A percentile compares a stretch with the other conserved stretches of the same genome.
Conservation (phyloP, 2,113 vertebrate genomes). For the Poeciliopsis retropinna region DNA sequence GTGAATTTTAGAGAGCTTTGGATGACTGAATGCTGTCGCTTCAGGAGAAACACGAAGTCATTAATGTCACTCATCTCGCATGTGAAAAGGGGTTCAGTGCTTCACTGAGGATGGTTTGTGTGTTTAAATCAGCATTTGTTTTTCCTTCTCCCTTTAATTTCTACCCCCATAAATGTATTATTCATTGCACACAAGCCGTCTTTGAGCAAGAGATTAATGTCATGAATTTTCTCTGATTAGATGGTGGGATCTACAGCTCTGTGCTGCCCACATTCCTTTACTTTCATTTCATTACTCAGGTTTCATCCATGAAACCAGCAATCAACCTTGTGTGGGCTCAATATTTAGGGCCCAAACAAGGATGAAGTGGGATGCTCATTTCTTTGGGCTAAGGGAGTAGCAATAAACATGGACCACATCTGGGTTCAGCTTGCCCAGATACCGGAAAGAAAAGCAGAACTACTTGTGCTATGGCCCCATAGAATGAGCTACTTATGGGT, state of each 20-base stretch:
- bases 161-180: neutral
- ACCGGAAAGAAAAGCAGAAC: neutral
- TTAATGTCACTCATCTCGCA: neutral
- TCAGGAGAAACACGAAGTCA: neutral
- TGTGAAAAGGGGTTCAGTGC: slow-evolving; percentile 1
- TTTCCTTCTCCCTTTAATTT: neutral
- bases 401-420: neutral
- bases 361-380: neutral
- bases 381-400: neutral
- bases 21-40: neutral
- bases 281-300: neutral
- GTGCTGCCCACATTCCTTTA: slow-evolving; percentile 10
- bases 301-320: slow-evolving; percentile 1
- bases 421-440: neutral
- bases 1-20: neutral
- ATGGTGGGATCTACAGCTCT: neutral
- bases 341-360: neutral
- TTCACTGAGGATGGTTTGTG: neutral
- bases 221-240: neutral
- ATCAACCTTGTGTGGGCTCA: neutral
- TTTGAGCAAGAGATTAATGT: slow-evolving; percentile 9
- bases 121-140: neutral
- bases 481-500: neutral
- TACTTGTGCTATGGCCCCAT: neutral
- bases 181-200: neutral